A percentile compares a stretch with the other conserved stretches of the same genome.
Conservation (phyloP, 2,113 vertebrate genomes). For the Columbina picui region DNA sequence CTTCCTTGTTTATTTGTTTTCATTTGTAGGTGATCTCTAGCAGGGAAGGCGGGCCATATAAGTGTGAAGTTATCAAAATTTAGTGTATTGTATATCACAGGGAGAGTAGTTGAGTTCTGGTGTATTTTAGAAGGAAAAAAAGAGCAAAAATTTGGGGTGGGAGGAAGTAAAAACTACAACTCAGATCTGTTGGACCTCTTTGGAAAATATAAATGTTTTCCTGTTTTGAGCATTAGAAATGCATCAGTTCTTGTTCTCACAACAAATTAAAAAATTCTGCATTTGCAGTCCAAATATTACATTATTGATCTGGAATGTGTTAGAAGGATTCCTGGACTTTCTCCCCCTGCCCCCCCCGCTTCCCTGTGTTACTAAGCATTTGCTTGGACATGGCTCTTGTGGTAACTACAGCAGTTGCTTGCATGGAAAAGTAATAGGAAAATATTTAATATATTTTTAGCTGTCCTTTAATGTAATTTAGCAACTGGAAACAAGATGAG, state of each 20-base stretch:
- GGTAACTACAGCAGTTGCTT: constrained; percentile 56
- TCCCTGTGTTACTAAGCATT: neutral
- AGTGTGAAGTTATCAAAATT: neutral
- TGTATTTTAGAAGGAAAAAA: neutral
- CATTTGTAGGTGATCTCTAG: neutral
- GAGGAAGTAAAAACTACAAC: neutral
- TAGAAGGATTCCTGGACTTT: neutral
- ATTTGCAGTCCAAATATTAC: neutral
- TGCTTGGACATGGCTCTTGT: neutral
- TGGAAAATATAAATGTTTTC: neutral
- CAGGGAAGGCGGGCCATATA: neutral
- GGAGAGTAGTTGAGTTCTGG: neutral
- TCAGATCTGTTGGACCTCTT: neutral
- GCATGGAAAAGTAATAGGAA: constrained; percentile 66
- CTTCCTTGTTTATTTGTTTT: neutral
- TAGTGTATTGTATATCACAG: neutral
- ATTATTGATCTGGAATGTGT: neutral
- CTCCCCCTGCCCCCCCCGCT: neutral
- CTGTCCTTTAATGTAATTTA: constrained; percentile 72
- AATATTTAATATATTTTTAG: constrained; percentile 72
- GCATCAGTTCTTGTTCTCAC: neutral
- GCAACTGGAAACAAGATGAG: constrained; percentile 67
- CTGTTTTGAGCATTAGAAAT: neutral
- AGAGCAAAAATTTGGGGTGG: neutral
- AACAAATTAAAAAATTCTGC: neutral